A percentile compares a stretch with the other conserved stretches of the same genome.
These are phyloP conservation scores for Xiphias gladius DNA, from an alignment of 2,113 vertebrate species.

Conservation along the genomic window DNA sequence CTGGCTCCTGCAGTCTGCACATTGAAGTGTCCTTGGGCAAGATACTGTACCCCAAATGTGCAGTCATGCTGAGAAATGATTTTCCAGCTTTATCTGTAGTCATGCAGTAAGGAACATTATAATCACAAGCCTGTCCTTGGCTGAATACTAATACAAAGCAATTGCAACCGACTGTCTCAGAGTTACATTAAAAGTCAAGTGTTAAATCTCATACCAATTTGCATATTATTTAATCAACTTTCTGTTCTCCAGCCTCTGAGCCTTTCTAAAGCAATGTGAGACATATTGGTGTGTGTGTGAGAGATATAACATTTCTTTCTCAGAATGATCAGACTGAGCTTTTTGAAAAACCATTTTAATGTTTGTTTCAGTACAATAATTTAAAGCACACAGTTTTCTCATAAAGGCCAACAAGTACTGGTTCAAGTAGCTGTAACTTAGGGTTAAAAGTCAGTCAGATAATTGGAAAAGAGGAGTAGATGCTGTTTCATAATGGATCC, in stretches of 20 bases:
- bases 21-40: no score
- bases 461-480: no score
- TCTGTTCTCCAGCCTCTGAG: neutral
- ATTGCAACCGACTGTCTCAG: conserved; percentile 46
- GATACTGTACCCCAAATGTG: conserved; percentile 27
- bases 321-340: no score
- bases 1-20: no score
- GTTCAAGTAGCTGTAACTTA: no score
- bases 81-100: conserved; percentile 50
- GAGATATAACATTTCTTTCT: neutral
- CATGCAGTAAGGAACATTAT: conserved; percentile 36
- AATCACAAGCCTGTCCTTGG: conserved; percentile 10
- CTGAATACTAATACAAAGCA: conserved; percentile 65
- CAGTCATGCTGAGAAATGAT: conserved; percentile 45
- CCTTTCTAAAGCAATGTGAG: neutral
- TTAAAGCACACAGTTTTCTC: no score
- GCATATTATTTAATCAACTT: conserved; percentile 79
- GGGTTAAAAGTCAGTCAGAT: no score
- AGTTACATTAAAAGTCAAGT: conserved; percentile 82
- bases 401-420: no score
- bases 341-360: no score
- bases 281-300: neutral
- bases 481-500: no score
- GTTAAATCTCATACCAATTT: conserved; percentile 71
- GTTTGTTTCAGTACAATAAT: no score